Conservation (phyloP, 2,797 vertebrate species). For the Paedocypris micromegethes region DNA sequence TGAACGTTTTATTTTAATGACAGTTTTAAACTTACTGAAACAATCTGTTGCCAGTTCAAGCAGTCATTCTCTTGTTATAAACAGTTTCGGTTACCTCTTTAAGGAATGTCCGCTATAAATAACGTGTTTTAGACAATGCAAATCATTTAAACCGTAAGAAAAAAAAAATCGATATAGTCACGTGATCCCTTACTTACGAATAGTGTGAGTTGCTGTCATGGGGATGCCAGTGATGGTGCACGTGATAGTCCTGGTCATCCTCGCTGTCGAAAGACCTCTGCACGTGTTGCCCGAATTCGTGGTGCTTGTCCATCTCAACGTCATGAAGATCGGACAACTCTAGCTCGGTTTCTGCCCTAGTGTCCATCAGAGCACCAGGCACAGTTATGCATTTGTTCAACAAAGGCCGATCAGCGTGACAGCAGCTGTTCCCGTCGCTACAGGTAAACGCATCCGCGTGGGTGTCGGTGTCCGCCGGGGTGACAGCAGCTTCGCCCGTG, state of each 20-base stretch:
- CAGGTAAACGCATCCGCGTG: constrained; percentile 5
- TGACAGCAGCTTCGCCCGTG: constrained; percentile 9
- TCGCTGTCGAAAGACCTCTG: constrained; percentile 27
- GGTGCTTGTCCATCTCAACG: constrained; percentile 25
- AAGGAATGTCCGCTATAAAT: too few species aligned
- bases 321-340: constrained; percentile 38
- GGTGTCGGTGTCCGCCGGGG: constrained; percentile 12
- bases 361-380: constrained; percentile 31
- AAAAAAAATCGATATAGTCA: neutral
- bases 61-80: too few species aligned
- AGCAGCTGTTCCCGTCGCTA: constrained; percentile 7
- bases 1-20: too few species aligned
- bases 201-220: constrained; percentile 28
- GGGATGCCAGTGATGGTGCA: constrained; percentile 34
- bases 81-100: too few species aligned
- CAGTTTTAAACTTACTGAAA: too few species aligned
- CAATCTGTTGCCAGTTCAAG: too few species aligned
- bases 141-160: too few species aligned
- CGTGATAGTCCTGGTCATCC: constrained; percentile 16
- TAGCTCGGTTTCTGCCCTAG: constrained; percentile 10
- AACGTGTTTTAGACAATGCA: too few species aligned
- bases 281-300: constrained; percentile 24
- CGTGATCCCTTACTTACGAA: constrained; percentile 43
- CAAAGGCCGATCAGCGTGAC: neutral
- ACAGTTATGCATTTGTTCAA: constrained; percentile 34